Base-by-base conservation (phyloP, 2,113 vertebrate species). In the Gulo gulo region DNA sequence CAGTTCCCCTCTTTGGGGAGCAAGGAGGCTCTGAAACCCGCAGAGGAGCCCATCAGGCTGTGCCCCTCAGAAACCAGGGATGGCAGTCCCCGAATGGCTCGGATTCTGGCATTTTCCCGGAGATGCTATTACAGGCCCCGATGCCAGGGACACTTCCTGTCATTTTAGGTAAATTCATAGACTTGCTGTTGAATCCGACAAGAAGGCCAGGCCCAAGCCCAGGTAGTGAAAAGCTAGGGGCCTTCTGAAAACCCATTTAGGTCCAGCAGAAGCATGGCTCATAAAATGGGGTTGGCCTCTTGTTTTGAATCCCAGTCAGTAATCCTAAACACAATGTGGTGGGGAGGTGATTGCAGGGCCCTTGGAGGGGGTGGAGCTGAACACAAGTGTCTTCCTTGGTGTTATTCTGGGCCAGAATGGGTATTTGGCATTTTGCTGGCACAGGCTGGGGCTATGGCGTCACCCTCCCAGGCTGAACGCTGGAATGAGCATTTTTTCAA, bases 111-210 rank as follows among this genome's bases (percentile, higher is more conserved):
- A 47, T 42, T n/a, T 97, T 83, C 98, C 98, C 88, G 93, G 84
- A 98, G 97, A 95, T 97, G 97, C 94, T 96, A 63, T 96, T 95
- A 15, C 65, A 74, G 91, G 57, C 95, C 92, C 92, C 18, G 1
- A 2, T 1, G 95, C 59, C 93, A 59, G n/a, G 78, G 79, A 91
- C n/a, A 31, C 45, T 42, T 29, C 67, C 81, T 78, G 26, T 59
- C 55, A 52, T 11, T 12, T 76, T 63, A 1, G 11, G 78, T 9
- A 57, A 50, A 61, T 47, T 76, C 79, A 11, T 69, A 82, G 81
- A 42, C 63, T 88, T 84, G 26, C 47, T 59, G 45, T 42, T 73
- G 88, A 86, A 14, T 78, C 21, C 29, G 59, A 88, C 10, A 67
- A 67, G 91, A 69, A 65, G 50, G 29, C 36, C 36, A 9, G 65